These are phyloP conservation scores for Melieria omissa DNA, from an alignment of 2,888 invertebrate species.

Conservation along the genomic window DNA sequence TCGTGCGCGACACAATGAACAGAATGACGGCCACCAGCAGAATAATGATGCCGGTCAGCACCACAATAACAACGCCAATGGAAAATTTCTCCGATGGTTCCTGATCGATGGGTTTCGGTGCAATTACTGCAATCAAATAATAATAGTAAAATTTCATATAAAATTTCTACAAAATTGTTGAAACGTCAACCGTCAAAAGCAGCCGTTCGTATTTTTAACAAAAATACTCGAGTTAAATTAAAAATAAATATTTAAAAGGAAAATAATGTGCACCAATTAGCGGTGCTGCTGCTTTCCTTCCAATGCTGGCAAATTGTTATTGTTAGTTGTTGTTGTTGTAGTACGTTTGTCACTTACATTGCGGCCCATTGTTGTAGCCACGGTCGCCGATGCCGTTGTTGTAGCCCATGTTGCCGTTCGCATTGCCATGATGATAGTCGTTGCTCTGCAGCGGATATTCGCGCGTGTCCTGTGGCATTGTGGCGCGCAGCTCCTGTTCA, in stretches of 20 bases:
- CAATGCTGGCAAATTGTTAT: neutral
- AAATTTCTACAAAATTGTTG: no score
- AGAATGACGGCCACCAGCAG: conserved; percentile 77
- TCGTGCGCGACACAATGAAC: conserved; percentile 76
- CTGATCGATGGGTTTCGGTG: conserved; percentile 70
- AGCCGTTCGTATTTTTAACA: no score
- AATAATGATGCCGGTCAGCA: conserved; percentile 78
- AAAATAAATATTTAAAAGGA: conserved; percentile 31
- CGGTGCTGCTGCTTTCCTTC: neutral
- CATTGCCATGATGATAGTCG: conserved; percentile 71
- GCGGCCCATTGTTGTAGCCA: conserved; percentile 60
- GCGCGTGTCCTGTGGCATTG: conserved; percentile 67
- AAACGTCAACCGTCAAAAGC: no score
- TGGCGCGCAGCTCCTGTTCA: conserved; percentile 67
- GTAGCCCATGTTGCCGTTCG: conserved; percentile 47
- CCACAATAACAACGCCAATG: conserved; percentile 77
- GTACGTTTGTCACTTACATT: conserved; percentile 52
- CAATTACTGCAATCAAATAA: conserved; percentile 57
- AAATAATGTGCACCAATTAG: conserved; percentile 29
- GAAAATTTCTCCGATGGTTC: conserved; percentile 71
- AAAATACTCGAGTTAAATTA: conserved; percentile 17
- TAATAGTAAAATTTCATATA: no score
- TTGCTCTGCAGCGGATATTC: conserved; percentile 77
- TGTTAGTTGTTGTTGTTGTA: neutral
- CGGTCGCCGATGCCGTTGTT: conserved; percentile 44